Conservation (phyloP, 2,888 invertebrate genomes). For the Chrysolina americana region DNA sequence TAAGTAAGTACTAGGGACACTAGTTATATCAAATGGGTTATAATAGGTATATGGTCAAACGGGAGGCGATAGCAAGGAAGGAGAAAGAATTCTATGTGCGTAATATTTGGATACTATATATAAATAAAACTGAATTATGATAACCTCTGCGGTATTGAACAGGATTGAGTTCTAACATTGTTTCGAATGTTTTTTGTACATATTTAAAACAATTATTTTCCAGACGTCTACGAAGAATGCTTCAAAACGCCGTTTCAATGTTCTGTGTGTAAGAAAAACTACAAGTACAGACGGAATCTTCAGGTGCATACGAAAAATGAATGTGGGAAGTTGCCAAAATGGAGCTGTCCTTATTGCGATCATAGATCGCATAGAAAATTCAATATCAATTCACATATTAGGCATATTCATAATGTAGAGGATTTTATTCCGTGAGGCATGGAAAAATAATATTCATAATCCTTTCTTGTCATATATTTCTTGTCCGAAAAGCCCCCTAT, state of each 20-base stretch:
- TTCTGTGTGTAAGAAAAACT: constrained; percentile 50
- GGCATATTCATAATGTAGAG: constrained; percentile 60
- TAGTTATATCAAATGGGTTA: no score
- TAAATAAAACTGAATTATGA: not conserved
- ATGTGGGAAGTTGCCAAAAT: constrained; percentile 52
- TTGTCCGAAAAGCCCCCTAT: not conserved
- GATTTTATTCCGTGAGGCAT: constrained; percentile 7
- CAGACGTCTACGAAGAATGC: constrained; percentile 1
- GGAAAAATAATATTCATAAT: not conserved
- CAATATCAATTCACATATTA: constrained; percentile 54
- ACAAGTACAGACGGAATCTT: constrained; percentile 52
- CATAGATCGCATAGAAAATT: constrained; percentile 55
- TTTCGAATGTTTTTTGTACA: not conserved
- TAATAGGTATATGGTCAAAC: no score
- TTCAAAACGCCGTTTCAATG: constrained; percentile 55
- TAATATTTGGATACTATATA: no score
- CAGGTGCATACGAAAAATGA: constrained; percentile 50
- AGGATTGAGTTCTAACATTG: no score
- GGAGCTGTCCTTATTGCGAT: constrained; percentile 52
- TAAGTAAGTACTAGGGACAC: no score
- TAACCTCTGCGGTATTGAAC: no score
- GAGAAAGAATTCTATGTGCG: no score
- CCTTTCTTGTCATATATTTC: not conserved
- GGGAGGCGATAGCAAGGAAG: no score
- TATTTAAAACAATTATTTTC: constrained; percentile 19